Conservation (phyloP, 2,888 invertebrate genomes). For the Cheilosia vulpina region DNA sequence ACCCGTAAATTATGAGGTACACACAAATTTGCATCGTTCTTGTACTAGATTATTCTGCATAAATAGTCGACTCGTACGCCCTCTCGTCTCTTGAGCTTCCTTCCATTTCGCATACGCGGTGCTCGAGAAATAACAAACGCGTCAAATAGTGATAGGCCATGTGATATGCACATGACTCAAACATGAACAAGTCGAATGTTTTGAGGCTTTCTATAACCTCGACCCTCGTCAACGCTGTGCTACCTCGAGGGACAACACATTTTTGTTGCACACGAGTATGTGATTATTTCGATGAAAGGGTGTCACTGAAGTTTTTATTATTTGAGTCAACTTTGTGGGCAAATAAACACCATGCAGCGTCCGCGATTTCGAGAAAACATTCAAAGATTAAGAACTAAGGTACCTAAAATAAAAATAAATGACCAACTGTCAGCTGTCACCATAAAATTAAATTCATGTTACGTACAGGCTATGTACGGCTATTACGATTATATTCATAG, state of each 20-base stretch:
- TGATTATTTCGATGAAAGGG: constrained; percentile 1
- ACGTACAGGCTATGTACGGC: no score
- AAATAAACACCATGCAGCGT: no score
- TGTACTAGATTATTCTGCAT: constrained; percentile 20
- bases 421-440: no score
- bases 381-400: no score
- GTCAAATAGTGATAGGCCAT: constrained; percentile 9
- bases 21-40: not conserved
- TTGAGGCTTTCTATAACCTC: constrained; percentile 36
- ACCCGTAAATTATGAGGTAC: not conserved
- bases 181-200: constrained; percentile 30
- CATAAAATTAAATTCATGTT: no score
- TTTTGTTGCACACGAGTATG: not conserved
- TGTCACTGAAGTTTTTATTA: not conserved
- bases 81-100: constrained; percentile 5
- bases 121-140: constrained; percentile 18
- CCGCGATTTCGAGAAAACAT: no score
- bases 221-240: constrained; percentile 21
- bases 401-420: not conserved
- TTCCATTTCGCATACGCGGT: constrained; percentile 7
- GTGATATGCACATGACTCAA: constrained; percentile 30
- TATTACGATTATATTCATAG: no score
- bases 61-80: constrained; percentile 10
- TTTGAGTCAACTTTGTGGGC: no score
- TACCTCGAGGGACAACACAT: constrained; percentile 23